Evolutionary conservation across 2,888 invertebrate species (phyloP), one percentile per base, ranked within the genome.

Genomic region (Cosmia pyralina): DNA sequence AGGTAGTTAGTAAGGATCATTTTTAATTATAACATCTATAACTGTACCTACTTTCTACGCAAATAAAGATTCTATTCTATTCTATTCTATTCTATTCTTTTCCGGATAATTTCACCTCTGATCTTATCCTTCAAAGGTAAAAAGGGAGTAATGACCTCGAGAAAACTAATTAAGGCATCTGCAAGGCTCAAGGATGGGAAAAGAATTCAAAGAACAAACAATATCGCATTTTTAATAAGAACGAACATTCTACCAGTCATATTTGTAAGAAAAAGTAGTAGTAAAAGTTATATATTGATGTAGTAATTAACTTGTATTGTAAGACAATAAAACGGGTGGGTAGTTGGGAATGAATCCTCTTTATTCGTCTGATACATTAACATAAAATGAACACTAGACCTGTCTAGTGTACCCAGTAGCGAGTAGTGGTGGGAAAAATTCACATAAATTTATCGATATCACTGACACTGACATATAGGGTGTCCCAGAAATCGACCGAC

Each of bases 311-410:
- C 71, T 77, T 53, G 60, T 82, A 69, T 46, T 53, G 52, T 58
- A 64, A 71, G 55, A 55, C 71, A 82, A 71, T 84, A 73, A 69
- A 82, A 84, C 70, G 46, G 55, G 50, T 64, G 65, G 53, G 38
- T 64, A 60, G 59, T 70, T 44, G 19, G 64, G 53, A 55, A 80
- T 80, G 80, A 85, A 77, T 85, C 73, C 22, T 59, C 59, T 57
- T 55, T n/a, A 46, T 57, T 69, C 64, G 50, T 73, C 72, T 60
- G 62, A 67, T 74, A 69, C 64, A 86, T 80, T 74, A 82, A 80
- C 85, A 78, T 85, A 80, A 73, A 75, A 85, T 78, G 81, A 78
- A 72, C 73, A 71, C 75, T 77, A 86, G 63, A 59, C 41, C 67
- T 48, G 60, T 68, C n/a, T n/a, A n/a, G n/a, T n/a, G n/a, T n/a